Evolutionary conservation across 2,888 invertebrate species (phyloP).

Genomic region (Cosmia trapezina): DNA sequence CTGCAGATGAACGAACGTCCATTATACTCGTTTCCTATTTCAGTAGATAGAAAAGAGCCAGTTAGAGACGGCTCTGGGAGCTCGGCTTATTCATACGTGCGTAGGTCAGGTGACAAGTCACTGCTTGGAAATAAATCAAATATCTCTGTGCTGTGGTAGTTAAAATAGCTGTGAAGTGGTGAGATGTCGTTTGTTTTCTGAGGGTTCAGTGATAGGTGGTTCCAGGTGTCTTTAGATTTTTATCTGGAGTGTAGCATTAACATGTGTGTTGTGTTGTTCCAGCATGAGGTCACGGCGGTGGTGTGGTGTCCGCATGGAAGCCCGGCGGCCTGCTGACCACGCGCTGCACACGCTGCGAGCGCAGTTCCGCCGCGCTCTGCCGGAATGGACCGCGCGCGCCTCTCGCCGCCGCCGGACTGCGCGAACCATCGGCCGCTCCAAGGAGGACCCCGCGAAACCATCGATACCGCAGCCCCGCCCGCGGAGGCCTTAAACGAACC

Average conservation of each 20-base stretch:
- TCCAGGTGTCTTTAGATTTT: background rate
- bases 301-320: conserved; percentile 89
- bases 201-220: background rate
- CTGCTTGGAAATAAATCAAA: conserved; percentile 52
- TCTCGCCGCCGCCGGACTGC: conserved; percentile 84
- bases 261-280: conserved; percentile 69
- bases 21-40: conserved; percentile 69
- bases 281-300: conserved; percentile 89
- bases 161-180: conserved; percentile 46
- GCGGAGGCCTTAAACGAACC: conserved; percentile 81
- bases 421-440: conserved; percentile 84
- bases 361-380: conserved; percentile 81
- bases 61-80: conserved; percentile 51
- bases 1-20: conserved; percentile 68
- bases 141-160: conserved; percentile 31
- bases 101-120: conserved; percentile 61
- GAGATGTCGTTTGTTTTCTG: conserved; percentile 17
- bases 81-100: conserved; percentile 56
- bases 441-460: conserved; percentile 87
- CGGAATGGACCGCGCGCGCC: conserved; percentile 87
- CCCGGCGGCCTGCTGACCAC: conserved; percentile 84
- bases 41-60: conserved; percentile 61
- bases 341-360: conserved; percentile 85
- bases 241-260: conserved; percentile 31
- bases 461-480: conserved; percentile 73